Percentiles rank a stretch among this genome's conserved stretches.
Conservation (phyloP, 2,113 vertebrate genomes). For the Cardinalis cardinalis region DNA sequence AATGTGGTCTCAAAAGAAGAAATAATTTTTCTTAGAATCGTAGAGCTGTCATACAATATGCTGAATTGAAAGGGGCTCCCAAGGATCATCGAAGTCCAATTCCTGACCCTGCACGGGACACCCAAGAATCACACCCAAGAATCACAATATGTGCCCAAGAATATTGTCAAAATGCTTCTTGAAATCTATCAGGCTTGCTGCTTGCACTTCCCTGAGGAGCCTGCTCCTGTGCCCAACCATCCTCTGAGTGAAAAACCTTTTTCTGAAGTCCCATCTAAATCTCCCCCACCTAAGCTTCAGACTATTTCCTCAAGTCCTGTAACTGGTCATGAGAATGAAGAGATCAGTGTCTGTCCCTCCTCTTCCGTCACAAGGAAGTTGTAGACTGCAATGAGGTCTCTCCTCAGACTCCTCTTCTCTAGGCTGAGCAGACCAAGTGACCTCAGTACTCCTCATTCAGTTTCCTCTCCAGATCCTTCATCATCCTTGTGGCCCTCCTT, state of each 20-base stretch:
- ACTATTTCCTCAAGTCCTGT: not conserved
- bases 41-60: not conserved
- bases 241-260: not conserved
- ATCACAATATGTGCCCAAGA: not conserved
- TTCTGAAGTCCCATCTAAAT: not conserved
- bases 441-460: fast-evolving
- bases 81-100: not conserved
- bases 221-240: not conserved
- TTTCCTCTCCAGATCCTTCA: not conserved
- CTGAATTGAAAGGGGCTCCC: not conserved
- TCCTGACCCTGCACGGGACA: fast-evolving
- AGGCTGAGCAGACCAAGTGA: not conserved
- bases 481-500: fast-evolving
- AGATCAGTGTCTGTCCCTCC: not conserved
- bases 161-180: not conserved
- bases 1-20: not conserved
- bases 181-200: not conserved
- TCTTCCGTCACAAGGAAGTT: not conserved
- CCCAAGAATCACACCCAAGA: not conserved
- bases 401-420: not conserved
- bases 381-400: no score
- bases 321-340: no score
- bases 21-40: not conserved
- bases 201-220: not conserved
- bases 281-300: not conserved